Evolutionary conservation across 2,113 vertebrate genomes (phyloP).

Genomic region (Zosterops lateralis): DNA sequence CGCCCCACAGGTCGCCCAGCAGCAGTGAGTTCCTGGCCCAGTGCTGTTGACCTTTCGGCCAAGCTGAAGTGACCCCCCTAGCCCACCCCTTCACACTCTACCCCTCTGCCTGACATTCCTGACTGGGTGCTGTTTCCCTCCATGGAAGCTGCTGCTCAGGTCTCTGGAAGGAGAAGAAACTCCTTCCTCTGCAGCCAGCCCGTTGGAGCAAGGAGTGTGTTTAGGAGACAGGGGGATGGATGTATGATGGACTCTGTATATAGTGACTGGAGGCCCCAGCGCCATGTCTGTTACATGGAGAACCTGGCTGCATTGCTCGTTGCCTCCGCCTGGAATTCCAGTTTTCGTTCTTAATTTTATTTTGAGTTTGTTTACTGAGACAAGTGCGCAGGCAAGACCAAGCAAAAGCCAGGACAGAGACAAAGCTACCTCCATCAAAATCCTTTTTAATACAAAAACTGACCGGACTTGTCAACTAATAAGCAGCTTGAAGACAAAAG

Average conservation of each 20-base stretch:
- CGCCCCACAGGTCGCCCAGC: constrained; percentile 74
- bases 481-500: constrained; percentile 49
- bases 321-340: constrained; percentile 71
- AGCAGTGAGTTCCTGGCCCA: constrained; percentile 71
- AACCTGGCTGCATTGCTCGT: constrained; percentile 68
- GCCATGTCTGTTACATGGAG: constrained; percentile 76
- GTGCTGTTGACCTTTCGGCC: constrained; percentile 47
- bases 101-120: constrained; percentile 70
- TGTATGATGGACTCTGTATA: constrained; percentile 63
- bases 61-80: constrained; percentile 64
- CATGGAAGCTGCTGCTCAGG: constrained; percentile 64
- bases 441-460: constrained; percentile 85
- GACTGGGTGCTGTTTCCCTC: constrained; percentile 60
- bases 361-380: constrained; percentile 76
- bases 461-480: constrained; percentile 78
- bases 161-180: constrained; percentile 29
- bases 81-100: constrained; percentile 43
- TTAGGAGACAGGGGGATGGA: constrained; percentile 54
- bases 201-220: constrained; percentile 70
- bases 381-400: constrained; percentile 68
- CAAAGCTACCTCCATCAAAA: constrained; percentile 86
- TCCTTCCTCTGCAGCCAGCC: constrained; percentile 60
- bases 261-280: constrained; percentile 73
- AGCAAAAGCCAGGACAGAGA: constrained; percentile 77
- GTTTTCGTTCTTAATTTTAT: constrained; percentile 74